Evolutionary conservation across 2,888 invertebrate species (phyloP).

Genomic region (Acheta domesticus): DNA sequence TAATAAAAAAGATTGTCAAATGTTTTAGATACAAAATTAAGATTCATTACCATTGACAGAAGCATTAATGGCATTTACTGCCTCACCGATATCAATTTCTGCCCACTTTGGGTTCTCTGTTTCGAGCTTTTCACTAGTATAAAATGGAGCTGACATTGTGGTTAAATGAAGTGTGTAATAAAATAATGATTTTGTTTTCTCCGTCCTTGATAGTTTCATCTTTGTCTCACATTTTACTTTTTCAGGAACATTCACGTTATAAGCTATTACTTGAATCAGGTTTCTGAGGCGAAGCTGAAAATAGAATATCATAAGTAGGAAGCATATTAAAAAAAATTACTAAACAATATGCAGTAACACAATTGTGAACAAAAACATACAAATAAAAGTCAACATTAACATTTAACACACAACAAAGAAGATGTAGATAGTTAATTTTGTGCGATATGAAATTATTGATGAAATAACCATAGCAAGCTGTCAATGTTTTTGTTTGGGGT

Average conservation of each 20-base stretch:
- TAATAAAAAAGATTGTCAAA: no score
- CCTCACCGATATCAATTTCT: slow-evolving; percentile 57
- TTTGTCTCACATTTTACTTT: slow-evolving; percentile 37
- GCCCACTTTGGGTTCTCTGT: slow-evolving; percentile 76
- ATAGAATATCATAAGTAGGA: slow-evolving; percentile 30
- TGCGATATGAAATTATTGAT: no score
- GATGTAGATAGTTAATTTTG: no score
- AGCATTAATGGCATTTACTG: slow-evolving; percentile 43
- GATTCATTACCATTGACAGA: slow-evolving; percentile 40
- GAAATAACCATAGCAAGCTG: no score
- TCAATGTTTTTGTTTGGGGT: no score
- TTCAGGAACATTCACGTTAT: slow-evolving; percentile 50
- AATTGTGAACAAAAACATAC: no score
- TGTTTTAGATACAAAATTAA: no score
- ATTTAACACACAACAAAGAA: no score
- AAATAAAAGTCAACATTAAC: no score
- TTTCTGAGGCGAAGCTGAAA: slow-evolving; percentile 71
- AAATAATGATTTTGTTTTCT: slow-evolving; percentile 49
- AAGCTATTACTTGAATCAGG: slow-evolving; percentile 69
- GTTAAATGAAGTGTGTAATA: slow-evolving; percentile 79
- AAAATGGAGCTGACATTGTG: slow-evolving; percentile 78
- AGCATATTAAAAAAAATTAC: no score
- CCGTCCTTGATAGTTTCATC: neutral
- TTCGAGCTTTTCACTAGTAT: slow-evolving; percentile 72
- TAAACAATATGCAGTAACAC: no score